phyloP scores from a whole-genome alignment of 2,797 vertebrate species.

The Pangasius krempfi region DNA sequence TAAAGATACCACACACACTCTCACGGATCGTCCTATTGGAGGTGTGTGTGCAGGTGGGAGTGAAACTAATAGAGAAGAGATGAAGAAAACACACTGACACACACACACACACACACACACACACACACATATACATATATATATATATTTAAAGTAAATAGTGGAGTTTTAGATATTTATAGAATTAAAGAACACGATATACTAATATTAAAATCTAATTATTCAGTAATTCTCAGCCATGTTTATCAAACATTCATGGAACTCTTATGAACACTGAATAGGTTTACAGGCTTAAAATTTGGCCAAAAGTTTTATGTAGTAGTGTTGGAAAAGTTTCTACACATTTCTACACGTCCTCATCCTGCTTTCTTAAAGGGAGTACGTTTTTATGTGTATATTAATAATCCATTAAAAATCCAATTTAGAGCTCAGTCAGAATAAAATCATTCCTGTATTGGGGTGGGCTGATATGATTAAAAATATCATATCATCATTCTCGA shows the following conservation, averaged over 20 bases:
- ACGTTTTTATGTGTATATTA: not conserved
- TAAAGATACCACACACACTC: not conserved
- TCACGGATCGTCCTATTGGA: not conserved
- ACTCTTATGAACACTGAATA: not conserved
- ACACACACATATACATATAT: no score
- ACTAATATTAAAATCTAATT: not conserved
- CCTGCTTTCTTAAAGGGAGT: not conserved
- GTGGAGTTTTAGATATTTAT: no score
- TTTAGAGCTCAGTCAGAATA: not conserved
- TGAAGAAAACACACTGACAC: no score
- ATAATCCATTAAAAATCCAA: not conserved
- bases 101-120: no score
- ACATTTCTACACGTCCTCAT: not conserved
- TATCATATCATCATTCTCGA: not conserved
- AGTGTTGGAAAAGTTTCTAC: not conserved
- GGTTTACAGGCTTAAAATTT: not conserved
- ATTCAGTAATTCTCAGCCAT: not conserved
- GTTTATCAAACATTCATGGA: not conserved
- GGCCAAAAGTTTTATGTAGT: not conserved
- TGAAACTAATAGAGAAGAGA: not conserved
- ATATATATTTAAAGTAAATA: no score
- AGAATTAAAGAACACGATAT: not conserved
- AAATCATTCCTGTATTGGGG: not conserved
- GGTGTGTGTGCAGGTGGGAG: not conserved
- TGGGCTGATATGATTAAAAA: not conserved